phyloP scores from a whole-genome alignment of 1,140 invertebrate species.

The Platyura marginata region DNA sequence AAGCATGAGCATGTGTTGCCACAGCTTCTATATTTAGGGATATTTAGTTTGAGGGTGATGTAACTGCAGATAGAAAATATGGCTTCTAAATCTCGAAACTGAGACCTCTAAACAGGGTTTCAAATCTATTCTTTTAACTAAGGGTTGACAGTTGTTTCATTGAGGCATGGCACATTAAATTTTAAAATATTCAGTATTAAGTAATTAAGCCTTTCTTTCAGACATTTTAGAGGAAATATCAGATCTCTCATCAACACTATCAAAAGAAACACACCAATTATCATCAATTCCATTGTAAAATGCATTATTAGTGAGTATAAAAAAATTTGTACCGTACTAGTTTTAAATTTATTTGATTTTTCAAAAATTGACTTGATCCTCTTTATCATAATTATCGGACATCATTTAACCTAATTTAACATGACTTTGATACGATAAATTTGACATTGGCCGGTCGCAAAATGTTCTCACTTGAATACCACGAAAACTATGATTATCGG shows the following conservation, averaged over 20 bases:
- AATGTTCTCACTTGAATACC: neutral
- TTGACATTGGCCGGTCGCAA: constrained; percentile 1
- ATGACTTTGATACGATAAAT: neutral
- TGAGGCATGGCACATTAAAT: neutral
- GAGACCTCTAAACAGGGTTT: neutral
- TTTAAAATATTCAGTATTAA: neutral
- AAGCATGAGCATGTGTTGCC: no score
- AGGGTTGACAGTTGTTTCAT: neutral
- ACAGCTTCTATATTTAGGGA: no score
- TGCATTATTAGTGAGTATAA: no score
- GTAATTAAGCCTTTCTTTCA: no score
- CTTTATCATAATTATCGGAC: no score
- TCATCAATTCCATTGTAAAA: no score
- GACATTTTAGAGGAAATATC: neutral
- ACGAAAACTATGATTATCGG: constrained; percentile 8
- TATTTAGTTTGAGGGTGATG: neutral
- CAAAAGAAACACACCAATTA: no score
- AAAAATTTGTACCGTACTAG: no score
- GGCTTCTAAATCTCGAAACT: neutral
- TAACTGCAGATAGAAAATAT: neutral
- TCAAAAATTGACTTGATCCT: no score
- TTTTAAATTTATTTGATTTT: no score
- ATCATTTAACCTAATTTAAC: neutral
- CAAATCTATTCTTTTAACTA: neutral
- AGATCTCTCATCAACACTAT: no score